A percentile compares a stretch with the other conserved stretches of the same genome.
phyloP scores from a whole-genome alignment of 2,888 invertebrate species.

The Eristalinus sepulchralis region DNA sequence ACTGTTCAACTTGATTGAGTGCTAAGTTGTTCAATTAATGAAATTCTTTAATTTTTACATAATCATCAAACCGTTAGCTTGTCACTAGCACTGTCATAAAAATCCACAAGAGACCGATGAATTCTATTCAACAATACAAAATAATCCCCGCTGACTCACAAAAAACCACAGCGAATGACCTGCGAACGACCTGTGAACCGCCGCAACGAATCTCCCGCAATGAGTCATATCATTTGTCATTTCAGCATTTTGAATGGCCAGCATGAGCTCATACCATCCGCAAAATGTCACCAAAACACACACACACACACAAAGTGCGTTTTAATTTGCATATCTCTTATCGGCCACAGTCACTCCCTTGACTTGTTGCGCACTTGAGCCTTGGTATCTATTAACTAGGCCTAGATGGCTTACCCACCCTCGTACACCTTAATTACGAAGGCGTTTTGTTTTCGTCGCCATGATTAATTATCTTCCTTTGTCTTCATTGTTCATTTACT shows the following conservation, averaged over 20 bases:
- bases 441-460: background rate
- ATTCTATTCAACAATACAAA: background rate
- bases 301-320: too few species aligned
- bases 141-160: background rate
- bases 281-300: too few species aligned
- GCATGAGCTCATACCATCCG: background rate
- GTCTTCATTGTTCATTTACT: background rate
- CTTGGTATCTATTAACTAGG: background rate
- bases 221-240: background rate
- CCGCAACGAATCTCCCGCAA: background rate
- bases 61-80: too few species aligned
- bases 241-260: background rate
- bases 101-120: background rate
- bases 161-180: background rate
- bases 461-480: background rate
- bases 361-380: background rate
- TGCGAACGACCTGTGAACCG: background rate
- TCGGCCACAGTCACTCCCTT: background rate
- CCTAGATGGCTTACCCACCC: background rate
- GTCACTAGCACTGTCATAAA: background rate
- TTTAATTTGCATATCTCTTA: background rate
- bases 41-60: too few species aligned
- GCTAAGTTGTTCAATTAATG: background rate
- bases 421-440: background rate
- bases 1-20: conserved; percentile 40